These are phyloP conservation scores for Xiphophorus couchianus DNA, from an alignment of 2,113 vertebrate species.

Conservation along the genomic window DNA sequence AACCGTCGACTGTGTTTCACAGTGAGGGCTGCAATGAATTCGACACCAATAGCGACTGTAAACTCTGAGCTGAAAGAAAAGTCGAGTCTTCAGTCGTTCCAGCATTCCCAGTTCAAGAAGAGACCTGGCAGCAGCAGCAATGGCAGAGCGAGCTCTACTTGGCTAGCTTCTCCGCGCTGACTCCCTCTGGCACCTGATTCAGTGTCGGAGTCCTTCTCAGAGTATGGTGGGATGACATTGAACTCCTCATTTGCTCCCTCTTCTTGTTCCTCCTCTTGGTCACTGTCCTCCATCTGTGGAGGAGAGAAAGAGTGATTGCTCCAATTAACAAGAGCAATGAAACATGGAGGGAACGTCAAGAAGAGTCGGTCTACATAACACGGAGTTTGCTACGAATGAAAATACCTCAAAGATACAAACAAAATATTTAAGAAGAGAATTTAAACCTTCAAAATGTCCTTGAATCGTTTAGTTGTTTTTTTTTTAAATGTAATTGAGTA, in stretches of 20 bases:
- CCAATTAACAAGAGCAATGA: constrained; percentile 48
- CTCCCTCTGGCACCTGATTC: constrained; percentile 65
- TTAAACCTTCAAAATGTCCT: too few relatives aligned
- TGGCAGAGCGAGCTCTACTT: constrained; percentile 38
- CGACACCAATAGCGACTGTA: constrained; percentile 40
- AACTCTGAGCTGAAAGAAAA: constrained; percentile 26
- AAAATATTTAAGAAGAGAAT: background rate
- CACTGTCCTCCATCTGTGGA: constrained; percentile 71
- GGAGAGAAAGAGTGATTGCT: constrained; percentile 42
- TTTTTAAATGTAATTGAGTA: too few relatives aligned
- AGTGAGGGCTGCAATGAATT: constrained; percentile 44
- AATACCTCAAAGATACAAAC: constrained; percentile 11
- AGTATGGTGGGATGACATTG: constrained; percentile 73
- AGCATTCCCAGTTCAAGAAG: constrained; percentile 59
- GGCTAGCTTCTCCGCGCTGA: constrained; percentile 52
- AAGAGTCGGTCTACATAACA: constrained; percentile 29
- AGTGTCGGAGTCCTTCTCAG: constrained; percentile 71
- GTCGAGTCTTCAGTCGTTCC: constrained; percentile 50
- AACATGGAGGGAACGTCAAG: constrained; percentile 31
- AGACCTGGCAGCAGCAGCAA: constrained; percentile 61
- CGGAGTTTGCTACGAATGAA: constrained; percentile 19
- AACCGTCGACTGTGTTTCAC: constrained; percentile 33
- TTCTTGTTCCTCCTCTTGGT: constrained; percentile 58
- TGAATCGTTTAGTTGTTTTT: too few relatives aligned
- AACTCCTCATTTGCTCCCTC: constrained; percentile 64